Conservation (phyloP, 2,113 vertebrate genomes). For the Propithecus coquereli region DNA sequence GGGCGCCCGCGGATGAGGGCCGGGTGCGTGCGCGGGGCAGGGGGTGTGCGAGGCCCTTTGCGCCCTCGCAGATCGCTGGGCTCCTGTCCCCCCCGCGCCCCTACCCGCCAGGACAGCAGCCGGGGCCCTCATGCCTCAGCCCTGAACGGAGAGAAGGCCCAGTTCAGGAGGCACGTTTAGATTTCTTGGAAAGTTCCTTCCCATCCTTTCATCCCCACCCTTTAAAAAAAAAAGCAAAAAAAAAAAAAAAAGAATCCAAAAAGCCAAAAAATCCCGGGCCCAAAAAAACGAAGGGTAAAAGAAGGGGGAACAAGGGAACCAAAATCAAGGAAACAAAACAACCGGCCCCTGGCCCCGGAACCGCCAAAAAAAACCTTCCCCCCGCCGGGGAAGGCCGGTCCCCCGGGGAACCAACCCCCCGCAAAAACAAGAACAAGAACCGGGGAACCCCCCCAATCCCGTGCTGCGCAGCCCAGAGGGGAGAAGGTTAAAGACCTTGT, state of each 20-base stretch:
- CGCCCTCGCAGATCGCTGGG: fast-evolving
- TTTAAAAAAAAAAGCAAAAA: neutral
- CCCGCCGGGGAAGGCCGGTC: too few species aligned
- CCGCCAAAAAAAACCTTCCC: too few species aligned
- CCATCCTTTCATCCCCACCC: neutral
- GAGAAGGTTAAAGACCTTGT: neutral
- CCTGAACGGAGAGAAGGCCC: neutral
- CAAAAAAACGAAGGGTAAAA: too few species aligned
- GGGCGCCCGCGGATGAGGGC: neutral
- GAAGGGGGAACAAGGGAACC: too few species aligned
- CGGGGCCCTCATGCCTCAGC: fast-evolving
- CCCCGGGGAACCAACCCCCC: too few species aligned
- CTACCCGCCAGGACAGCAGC: neutral
- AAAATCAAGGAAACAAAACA: too few species aligned
- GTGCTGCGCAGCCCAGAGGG: neutral
- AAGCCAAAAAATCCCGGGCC: neutral
- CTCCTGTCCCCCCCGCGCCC: too few species aligned
- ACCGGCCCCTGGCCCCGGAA: too few species aligned
- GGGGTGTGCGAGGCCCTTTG: fast-evolving
- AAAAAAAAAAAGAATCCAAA: neutral
- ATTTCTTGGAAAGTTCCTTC: neutral
- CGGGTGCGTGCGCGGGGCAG: neutral
- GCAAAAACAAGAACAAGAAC: too few species aligned
- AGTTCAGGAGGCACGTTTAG: neutral
- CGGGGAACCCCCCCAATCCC: too few species aligned